phyloP scores from a whole-genome alignment of 2,797 vertebrate genomes.

The Sebastes kiyomatsui region DNA sequence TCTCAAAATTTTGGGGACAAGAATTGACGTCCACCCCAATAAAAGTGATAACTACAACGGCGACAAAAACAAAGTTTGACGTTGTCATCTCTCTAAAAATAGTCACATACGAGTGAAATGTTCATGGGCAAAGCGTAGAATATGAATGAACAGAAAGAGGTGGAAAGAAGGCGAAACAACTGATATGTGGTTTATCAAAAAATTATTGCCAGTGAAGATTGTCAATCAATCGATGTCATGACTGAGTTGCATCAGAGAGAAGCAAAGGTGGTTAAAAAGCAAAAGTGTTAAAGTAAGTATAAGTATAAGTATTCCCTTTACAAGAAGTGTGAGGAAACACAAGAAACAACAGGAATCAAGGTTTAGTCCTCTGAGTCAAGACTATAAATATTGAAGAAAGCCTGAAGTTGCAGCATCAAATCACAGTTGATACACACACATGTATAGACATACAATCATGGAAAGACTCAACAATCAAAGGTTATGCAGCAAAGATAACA shows the following conservation, averaged over 20 bases:
- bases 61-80: background rate
- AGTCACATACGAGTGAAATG: background rate
- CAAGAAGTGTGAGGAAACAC: background rate
- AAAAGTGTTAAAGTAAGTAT: background rate
- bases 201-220: background rate
- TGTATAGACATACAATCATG: background rate
- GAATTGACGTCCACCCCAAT: background rate
- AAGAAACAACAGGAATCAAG: background rate
- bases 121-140: background rate
- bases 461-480: slow-evolving; percentile 1
- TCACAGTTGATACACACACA: background rate
- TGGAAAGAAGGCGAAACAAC: background rate
- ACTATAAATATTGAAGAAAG: background rate
- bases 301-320: background rate
- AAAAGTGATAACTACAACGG: background rate
- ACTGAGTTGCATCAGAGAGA: background rate
- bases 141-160: background rate
- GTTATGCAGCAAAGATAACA: background rate
- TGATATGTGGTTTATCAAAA: background rate
- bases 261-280: background rate
- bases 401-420: background rate
- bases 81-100: background rate
- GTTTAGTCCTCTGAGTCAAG: background rate
- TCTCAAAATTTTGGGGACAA: background rate
- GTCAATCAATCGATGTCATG: background rate